Base-by-base conservation (phyloP, 2,113 vertebrate species). In the Climacteris rufus region DNA sequence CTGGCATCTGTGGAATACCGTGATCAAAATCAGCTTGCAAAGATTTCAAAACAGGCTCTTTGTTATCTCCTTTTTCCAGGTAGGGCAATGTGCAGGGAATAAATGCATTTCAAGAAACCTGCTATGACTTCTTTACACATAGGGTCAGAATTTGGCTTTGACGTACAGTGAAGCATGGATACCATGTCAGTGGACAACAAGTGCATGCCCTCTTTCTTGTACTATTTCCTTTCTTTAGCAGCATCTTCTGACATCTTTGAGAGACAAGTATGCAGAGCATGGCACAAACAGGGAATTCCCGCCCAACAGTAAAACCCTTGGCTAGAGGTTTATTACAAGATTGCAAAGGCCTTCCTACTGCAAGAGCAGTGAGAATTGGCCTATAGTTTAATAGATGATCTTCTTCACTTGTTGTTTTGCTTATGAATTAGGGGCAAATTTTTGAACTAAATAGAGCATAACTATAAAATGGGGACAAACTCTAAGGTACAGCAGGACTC, bases 231-330 rank as follows among this genome's bases (percentile, higher is more conserved):
- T 65, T 42, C 42, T 52, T 54, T 47, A 47, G 11, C 7, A 83
- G 16, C 22, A 47, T 64, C 40, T 49, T 83, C 7, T 74, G 19
- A 42, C 21, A 60, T 10, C 15, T 79, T 61, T 44, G 40, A 78
- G 28, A 59, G 16, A 28, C 40, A 74, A 23, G 35, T 8, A 6
- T 2, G 0, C 9, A 75, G 45, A 49, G 24, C 33, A 66, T 1
- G 7, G 39, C 25, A 59, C 27, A 23, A 70, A 15, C 4, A 54
- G 28, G 20, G 30, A 66, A 42, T 79, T 82, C 35, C 42, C 18
- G 3, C 40, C 20, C 0, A 0, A 35, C 10, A 42, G 22, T 13
- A 45, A 71, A 70, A 70, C 1, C 8, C 69, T 81, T 61, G 40
- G 40, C 42, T 44, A 8, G 11, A 68, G 13, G 22, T 44, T 87